Conservation (phyloP, 2,888 invertebrate genomes). For the Poecilobothrus nobilitatus region DNA sequence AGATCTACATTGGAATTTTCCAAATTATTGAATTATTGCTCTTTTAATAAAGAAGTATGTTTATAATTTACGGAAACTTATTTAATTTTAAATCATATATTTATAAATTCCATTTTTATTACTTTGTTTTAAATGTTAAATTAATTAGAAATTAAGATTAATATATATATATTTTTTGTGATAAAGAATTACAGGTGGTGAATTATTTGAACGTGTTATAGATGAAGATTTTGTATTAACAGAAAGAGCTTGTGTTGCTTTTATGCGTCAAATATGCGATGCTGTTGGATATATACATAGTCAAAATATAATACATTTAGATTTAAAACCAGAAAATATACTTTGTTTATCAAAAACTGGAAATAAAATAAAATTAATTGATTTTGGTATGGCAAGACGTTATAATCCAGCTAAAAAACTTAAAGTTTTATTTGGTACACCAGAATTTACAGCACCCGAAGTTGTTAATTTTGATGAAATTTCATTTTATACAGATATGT, state of each 20-base stretch:
- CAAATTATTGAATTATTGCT: too few relatives aligned
- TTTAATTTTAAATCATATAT: too few relatives aligned
- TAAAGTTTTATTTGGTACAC: slow-evolving; percentile 82
- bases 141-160: too few relatives aligned
- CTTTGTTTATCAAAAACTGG: slow-evolving; percentile 84
- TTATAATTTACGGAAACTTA: too few relatives aligned
- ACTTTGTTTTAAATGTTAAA: too few relatives aligned
- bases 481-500: slow-evolving; percentile 89
- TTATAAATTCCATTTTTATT: too few relatives aligned
- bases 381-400: slow-evolving; percentile 85
- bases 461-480: slow-evolving; percentile 93
- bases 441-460: slow-evolving; percentile 78
- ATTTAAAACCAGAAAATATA: slow-evolving; percentile 95
- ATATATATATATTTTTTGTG: slow-evolving; percentile 21
- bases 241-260: slow-evolving; percentile 85
- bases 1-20: too few relatives aligned
- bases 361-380: slow-evolving; percentile 91
- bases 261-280: slow-evolving; percentile 92
- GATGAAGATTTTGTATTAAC: slow-evolving; percentile 92
- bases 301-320: slow-evolving; percentile 84
- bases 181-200: slow-evolving; percentile 86
- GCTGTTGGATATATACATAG: slow-evolving; percentile 90
- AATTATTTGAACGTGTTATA: slow-evolving; percentile 90
- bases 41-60: too few relatives aligned
- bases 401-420: slow-evolving; percentile 80